phyloP scores from a whole-genome alignment of 37 sponge, comb jelly and placozoan species.

The Agelas oroides region DNA sequence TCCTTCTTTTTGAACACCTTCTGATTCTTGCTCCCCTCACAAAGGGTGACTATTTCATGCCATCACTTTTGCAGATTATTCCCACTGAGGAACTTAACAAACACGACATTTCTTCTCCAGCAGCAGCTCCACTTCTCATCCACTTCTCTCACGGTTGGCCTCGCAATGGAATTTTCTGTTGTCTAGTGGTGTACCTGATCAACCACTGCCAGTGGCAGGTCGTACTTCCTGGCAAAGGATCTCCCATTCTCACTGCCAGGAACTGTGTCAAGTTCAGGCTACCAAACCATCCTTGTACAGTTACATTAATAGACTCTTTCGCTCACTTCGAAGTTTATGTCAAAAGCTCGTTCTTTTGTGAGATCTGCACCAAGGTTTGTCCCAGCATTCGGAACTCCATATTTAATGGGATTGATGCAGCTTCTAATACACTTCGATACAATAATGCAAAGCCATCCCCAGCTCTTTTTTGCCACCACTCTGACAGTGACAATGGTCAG shows the following conservation, averaged over 20 bases:
- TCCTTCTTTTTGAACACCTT: not conserved
- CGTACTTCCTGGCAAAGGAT: too few relatives aligned
- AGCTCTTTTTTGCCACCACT: not conserved
- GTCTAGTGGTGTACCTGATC: not conserved
- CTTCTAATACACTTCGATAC: not conserved
- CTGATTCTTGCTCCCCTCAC: not conserved
- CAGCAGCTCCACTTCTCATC: not conserved
- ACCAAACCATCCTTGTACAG: not conserved
- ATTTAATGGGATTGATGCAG: not conserved
- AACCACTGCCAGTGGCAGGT: not conserved
- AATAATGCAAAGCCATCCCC: not conserved
- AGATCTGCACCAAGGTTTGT: not conserved
- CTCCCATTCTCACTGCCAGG: not conserved
- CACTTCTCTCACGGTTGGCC: not conserved
- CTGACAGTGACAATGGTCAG: not conserved
- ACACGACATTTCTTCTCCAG: too few relatives aligned
- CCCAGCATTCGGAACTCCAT: not conserved
- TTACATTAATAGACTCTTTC: not conserved
- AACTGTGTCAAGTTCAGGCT: not conserved
- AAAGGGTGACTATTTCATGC: slow-evolving; percentile 5
- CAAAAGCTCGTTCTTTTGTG: too few relatives aligned
- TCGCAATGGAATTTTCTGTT: not conserved
- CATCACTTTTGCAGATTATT: not conserved
- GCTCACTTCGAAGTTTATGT: not conserved
- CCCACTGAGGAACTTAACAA: too few relatives aligned